Evolutionary conservation across 2,888 invertebrate species (phyloP), one percentile per base, ranked within the genome.

Genomic region (Pachycephus smyrnensis): DNA sequence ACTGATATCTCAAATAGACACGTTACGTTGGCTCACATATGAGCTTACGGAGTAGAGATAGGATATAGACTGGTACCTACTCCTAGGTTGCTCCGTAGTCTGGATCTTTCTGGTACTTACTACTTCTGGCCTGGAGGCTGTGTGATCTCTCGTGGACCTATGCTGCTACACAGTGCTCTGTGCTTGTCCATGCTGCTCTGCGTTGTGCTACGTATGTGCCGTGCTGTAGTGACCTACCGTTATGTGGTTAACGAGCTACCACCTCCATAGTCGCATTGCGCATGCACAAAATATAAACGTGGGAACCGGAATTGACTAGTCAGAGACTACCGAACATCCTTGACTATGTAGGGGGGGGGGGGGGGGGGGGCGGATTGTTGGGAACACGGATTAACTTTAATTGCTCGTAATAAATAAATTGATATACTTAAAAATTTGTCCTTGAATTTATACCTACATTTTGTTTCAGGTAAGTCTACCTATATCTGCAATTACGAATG

Each of bases 221-320:
- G 76, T 76, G 80, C 79, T 84, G 85, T 82, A 82, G 85, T 88
- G 88, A 90, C 91, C 90, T 90, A 90, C 91, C 91, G 91, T 91
- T 91, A 91, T 89, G 86, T 90, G 89, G 90, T 90, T 91, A 91
- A 91, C 91, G 90, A 91, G 91, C 91, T 90, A 89, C 89, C 89
- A 90, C 88, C 87, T 89, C 89, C 88, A 88, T 79, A 74, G 81
- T 81, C 78, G 80, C 89, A 91, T 91, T 89, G 90, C 91, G 90
- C 91, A 91, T 91, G 91, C 91, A 90, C 91, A 91, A 91, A 91
- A 91, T 91, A 90, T 91, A 90, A 91, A 91, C 91, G 91, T 91
- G 91, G 91, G 91, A 91, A 91, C 91, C 91, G 91, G 91, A 91
- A 91, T 91, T 89, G 89, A 85, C 85, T 85, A 82, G 84, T 80